A percentile compares a stretch with the other conserved stretches of the same genome.
phyloP scores from a whole-genome alignment of 2,797 vertebrate genomes.

The Cheirogaleus major region DNA sequence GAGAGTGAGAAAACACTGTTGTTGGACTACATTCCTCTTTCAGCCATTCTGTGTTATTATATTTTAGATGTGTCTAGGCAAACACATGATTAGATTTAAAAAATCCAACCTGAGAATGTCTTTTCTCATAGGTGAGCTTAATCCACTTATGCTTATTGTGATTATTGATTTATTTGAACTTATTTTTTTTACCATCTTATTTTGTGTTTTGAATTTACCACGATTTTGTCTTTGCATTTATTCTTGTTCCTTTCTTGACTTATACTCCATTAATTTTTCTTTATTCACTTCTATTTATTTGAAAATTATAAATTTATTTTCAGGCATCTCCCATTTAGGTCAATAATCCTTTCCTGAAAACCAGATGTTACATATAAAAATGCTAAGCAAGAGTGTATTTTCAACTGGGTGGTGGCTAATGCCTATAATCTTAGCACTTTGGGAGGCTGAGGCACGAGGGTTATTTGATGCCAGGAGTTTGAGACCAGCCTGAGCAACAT shows the following conservation, averaged over 20 bases:
- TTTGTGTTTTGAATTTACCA: background rate
- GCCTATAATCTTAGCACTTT: background rate
- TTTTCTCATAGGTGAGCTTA: background rate
- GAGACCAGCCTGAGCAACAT: background rate
- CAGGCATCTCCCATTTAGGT: background rate
- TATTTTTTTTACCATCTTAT: background rate
- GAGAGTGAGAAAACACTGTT: background rate
- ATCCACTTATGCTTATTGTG: background rate
- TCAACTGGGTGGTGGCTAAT: background rate
- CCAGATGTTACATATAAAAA: conserved; percentile 29
- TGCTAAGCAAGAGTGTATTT: background rate
- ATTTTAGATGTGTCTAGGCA: background rate
- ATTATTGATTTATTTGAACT: background rate
- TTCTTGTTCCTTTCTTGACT: background rate
- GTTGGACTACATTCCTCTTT: background rate
- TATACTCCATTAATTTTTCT: background rate
- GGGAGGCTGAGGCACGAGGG: background rate
- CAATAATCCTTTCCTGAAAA: conserved; percentile 30
- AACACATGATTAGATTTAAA: background rate
- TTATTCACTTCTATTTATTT: background rate
- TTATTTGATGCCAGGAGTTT: background rate
- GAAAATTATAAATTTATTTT: conserved; percentile 17
- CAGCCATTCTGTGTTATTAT: background rate
- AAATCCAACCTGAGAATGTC: background rate
- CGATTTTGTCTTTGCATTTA: conserved; percentile 2